Evolutionary conservation across 2,797 vertebrate species (phyloP).

Genomic region (Catostomus latipinnis): DNA sequence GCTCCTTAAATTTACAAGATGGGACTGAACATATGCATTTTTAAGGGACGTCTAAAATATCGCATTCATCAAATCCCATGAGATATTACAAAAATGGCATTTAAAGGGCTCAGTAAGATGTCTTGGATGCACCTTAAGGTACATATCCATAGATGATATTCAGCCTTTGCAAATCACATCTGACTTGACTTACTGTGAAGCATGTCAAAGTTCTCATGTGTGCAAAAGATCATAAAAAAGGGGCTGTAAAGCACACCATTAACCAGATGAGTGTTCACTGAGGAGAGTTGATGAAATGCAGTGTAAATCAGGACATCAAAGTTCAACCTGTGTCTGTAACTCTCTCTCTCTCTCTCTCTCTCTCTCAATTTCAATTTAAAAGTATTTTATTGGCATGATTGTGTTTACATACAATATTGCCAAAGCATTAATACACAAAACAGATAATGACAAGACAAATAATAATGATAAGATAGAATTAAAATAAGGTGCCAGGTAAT

Average conservation of each 20-base stretch:
- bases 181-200: slow-evolving; percentile 26
- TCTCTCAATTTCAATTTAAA: neutral
- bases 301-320: slow-evolving; percentile 45
- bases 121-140: slow-evolving; percentile 8
- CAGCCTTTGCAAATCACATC: slow-evolving; percentile 28
- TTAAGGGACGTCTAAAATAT: slow-evolving; percentile 34
- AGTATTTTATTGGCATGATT: too few relatives aligned
- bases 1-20: slow-evolving; percentile 23
- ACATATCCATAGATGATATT: slow-evolving; percentile 7
- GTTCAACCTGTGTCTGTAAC: slow-evolving; percentile 30
- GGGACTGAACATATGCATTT: slow-evolving; percentile 39
- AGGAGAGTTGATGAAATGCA: slow-evolving; percentile 24
- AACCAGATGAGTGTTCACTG: slow-evolving; percentile 9
- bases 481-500: too few relatives aligned
- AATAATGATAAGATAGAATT: too few relatives aligned
- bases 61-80: slow-evolving; percentile 29
- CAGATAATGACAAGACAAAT: too few relatives aligned
- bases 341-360: slow-evolving; percentile 6
- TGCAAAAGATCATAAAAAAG: slow-evolving; percentile 22
- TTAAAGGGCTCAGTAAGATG: neutral
- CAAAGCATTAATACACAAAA: too few relatives aligned
- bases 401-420: too few relatives aligned
- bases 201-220: slow-evolving; percentile 41
- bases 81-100: slow-evolving; percentile 19
- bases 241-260: slow-evolving; percentile 37